phyloP scores from a whole-genome alignment of 2,888 invertebrate genomes.

The Rutpela maculata region DNA sequence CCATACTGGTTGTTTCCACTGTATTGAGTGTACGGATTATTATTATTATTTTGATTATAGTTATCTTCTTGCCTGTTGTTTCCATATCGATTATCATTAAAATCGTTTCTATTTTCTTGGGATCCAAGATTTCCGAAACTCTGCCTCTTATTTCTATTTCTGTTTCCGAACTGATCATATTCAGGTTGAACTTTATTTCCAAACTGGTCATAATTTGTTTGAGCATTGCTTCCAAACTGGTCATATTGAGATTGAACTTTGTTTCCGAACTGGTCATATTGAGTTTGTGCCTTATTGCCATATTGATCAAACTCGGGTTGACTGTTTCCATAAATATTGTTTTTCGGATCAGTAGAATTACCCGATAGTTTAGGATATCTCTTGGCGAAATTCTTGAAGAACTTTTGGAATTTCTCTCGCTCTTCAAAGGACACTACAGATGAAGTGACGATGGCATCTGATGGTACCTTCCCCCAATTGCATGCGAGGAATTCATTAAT shows the following conservation, averaged over 20 bases:
- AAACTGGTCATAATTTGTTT: slow-evolving; percentile 62
- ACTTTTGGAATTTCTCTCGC: slow-evolving; percentile 79
- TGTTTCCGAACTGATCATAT: slow-evolving; percentile 57
- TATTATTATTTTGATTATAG: slow-evolving; percentile 32
- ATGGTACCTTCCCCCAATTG: slow-evolving; percentile 91
- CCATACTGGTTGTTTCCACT: slow-evolving; percentile 20
- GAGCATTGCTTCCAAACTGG: slow-evolving; percentile 53
- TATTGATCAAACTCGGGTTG: slow-evolving; percentile 58
- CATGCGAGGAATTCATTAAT: slow-evolving; percentile 84
- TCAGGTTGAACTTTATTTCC: slow-evolving; percentile 59
- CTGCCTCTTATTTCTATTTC: slow-evolving; percentile 36
- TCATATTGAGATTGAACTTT: slow-evolving; percentile 60
- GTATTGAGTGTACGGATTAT: slow-evolving; percentile 28
- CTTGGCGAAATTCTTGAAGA: slow-evolving; percentile 79
- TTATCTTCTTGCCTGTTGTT: slow-evolving; percentile 23
- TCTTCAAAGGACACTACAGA: slow-evolving; percentile 82
- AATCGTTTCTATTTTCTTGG: slow-evolving; percentile 46
- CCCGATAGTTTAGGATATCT: slow-evolving; percentile 71
- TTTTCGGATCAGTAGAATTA: slow-evolving; percentile 50
- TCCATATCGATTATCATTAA: slow-evolving; percentile 21
- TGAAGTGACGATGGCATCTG: slow-evolving; percentile 90
- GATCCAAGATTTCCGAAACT: slow-evolving; percentile 37
- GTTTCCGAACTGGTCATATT: slow-evolving; percentile 60
- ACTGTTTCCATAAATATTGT: slow-evolving; percentile 54
- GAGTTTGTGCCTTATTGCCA: slow-evolving; percentile 58